Evolutionary conservation across 2,797 vertebrate species (phyloP).

Genomic region (Artibeus lituratus): DNA sequence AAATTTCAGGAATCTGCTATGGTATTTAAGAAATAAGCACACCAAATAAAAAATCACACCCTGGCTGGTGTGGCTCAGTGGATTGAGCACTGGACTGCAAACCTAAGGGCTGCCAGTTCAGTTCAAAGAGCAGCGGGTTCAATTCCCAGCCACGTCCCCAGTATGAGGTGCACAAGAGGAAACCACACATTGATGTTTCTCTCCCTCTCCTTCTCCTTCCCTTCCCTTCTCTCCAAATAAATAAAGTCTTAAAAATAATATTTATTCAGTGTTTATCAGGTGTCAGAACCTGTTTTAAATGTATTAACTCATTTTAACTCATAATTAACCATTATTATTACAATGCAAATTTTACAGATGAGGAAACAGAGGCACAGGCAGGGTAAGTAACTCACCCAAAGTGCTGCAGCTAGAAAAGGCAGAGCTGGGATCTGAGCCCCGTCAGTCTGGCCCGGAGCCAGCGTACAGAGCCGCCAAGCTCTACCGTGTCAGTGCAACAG

Average conservation of each 20-base stretch:
- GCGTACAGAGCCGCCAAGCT: background rate
- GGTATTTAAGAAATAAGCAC: background rate
- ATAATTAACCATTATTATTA: background rate
- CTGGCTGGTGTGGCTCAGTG: too few relatives aligned
- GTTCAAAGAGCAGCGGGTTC: too few relatives aligned
- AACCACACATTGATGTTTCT: too few relatives aligned
- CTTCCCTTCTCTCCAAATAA: too few relatives aligned
- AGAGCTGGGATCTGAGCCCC: background rate
- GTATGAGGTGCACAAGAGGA: too few relatives aligned
- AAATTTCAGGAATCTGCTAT: background rate
- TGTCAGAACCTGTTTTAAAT: background rate
- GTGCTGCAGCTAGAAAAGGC: background rate
- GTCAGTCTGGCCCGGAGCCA: background rate
- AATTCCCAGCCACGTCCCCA: too few relatives aligned
- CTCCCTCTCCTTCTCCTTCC: too few relatives aligned
- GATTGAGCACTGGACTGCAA: too few relatives aligned
- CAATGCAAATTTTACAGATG: background rate
- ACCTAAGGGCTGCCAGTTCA: too few relatives aligned
- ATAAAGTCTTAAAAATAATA: background rate
- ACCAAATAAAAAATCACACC: background rate
- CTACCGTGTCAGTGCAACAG: background rate
- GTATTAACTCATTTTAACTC: background rate
- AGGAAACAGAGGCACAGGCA: background rate
- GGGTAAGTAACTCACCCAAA: background rate
- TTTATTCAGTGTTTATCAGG: background rate